Percentiles rank a stretch among this genome's conserved stretches.
These are phyloP conservation scores for Labeo catla DNA, from an alignment of 2,113 vertebrate genomes.

Conservation along the genomic window DNA sequence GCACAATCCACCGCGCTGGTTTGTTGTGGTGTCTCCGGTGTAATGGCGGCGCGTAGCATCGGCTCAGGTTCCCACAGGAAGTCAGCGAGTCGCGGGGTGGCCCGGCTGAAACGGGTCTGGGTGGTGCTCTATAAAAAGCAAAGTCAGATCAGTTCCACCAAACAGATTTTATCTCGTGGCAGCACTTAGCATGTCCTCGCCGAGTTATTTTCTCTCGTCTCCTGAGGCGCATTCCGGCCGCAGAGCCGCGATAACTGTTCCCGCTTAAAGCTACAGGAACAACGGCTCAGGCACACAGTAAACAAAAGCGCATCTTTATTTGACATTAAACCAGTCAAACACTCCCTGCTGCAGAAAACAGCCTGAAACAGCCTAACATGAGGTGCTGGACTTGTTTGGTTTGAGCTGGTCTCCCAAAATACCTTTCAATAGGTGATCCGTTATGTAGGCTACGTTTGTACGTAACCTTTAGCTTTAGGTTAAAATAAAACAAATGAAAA, in stretches of 20 bases:
- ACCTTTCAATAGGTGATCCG: too few species aligned
- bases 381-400: neutral
- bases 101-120: slow-evolving; percentile 54
- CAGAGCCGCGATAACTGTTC: neutral
- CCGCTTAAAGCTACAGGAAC: slow-evolving; percentile 42
- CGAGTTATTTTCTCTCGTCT: slow-evolving; percentile 9
- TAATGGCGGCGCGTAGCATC: too few species aligned
- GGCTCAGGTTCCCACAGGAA: slow-evolving; percentile 55
- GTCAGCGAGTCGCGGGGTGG: slow-evolving; percentile 64
- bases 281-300: slow-evolving; percentile 34
- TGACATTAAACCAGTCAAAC: neutral
- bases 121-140: slow-evolving; percentile 61
- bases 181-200: slow-evolving; percentile 8
- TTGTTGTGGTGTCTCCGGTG: too few species aligned
- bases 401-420: too few species aligned
- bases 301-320: neutral
- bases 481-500: neutral
- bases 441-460: too few species aligned
- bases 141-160: slow-evolving; percentile 56
- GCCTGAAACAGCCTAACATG: neutral
- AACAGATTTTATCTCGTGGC: slow-evolving; percentile 65
- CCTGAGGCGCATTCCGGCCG: slow-evolving; percentile 40
- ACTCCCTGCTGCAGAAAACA: neutral
- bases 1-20: too few species aligned
- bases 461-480: too few species aligned